phyloP scores from a whole-genome alignment of 2,113 vertebrate species.

The Trematocara macrostoma region DNA sequence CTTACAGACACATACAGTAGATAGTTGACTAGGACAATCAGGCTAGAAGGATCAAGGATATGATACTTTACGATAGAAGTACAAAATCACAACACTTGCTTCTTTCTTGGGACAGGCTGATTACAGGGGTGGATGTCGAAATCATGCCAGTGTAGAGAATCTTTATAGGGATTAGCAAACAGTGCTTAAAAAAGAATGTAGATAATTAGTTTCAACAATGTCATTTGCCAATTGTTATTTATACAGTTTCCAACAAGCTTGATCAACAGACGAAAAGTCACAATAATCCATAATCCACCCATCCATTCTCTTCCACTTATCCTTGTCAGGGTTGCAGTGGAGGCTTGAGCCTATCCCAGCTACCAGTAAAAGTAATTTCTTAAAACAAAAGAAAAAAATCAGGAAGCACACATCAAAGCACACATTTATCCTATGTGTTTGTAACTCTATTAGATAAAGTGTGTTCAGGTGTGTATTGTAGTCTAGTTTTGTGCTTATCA shows the following conservation, averaged over 20 bases:
- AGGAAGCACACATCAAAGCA: constrained; percentile 5
- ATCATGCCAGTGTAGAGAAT: constrained; percentile 1
- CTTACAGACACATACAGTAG: not conserved
- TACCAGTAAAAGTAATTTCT: not conserved
- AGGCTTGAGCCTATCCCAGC: not conserved
- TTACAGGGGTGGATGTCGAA: constrained; percentile 1
- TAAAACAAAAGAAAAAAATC: not conserved
- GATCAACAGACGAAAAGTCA: constrained; percentile 51
- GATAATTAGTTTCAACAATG: constrained; percentile 37
- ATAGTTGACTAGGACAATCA: not conserved
- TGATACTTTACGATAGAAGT: not conserved
- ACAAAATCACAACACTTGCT: not conserved
- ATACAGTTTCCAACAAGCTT: constrained; percentile 31
- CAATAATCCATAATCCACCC: constrained; percentile 11
- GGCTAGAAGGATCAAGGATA: not conserved
- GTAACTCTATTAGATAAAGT: not conserved
- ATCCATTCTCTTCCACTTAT: not conserved
- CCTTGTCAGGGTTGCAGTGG: not conserved
- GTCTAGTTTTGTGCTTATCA: not conserved
- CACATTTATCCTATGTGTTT: constrained; percentile 31
- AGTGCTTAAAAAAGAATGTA: constrained; percentile 33
- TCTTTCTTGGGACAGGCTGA: not conserved
- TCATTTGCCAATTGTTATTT: constrained; percentile 48
- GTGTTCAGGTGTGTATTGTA: not conserved
- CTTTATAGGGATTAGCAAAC: constrained; percentile 40